phyloP scores from a whole-genome alignment of 92 coral and sea anemone genomes.

The Paramuricea clavata region DNA sequence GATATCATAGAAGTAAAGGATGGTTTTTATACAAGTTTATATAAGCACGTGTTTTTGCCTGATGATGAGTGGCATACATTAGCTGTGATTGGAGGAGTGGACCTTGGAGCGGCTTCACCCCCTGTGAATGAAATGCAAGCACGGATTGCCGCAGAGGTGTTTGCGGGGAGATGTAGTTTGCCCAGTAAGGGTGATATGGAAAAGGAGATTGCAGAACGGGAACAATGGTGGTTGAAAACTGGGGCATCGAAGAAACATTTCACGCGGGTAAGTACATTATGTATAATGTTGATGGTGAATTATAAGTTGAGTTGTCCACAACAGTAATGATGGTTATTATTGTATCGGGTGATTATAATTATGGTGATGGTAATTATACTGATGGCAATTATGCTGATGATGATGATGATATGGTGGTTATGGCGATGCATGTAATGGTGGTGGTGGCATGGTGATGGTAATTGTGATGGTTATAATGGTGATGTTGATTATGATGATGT shows the following conservation, averaged over 20 bases:
- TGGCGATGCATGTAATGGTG: too few species aligned
- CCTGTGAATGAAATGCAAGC: conserved; percentile 57
- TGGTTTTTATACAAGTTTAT: conserved; percentile 61
- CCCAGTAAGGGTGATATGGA: conserved; percentile 50
- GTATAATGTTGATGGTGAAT: neutral
- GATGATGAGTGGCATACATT: conserved; percentile 20
- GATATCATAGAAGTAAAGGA: conserved; percentile 54
- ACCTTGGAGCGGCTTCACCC: conserved; percentile 11
- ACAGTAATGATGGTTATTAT: neutral
- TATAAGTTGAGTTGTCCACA: neutral
- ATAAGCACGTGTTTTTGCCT: conserved; percentile 61
- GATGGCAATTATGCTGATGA: too few species aligned
- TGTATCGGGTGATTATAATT: too few species aligned
- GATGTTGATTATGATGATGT: too few species aligned
- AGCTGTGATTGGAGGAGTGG: conserved; percentile 51
- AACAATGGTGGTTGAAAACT: neutral
- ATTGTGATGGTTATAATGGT: too few species aligned
- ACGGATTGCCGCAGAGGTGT: conserved; percentile 56
- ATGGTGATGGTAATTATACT: neutral
- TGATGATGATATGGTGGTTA: too few species aligned
- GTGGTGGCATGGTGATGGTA: too few species aligned
- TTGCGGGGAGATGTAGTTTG: conserved; percentile 26
- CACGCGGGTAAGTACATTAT: neutral
- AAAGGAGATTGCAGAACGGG: conserved; percentile 43
- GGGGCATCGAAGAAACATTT: neutral